These are phyloP conservation scores for Nothoprocta pentlandii DNA, from an alignment of 2,113 vertebrate species.

Conservation along the genomic window DNA sequence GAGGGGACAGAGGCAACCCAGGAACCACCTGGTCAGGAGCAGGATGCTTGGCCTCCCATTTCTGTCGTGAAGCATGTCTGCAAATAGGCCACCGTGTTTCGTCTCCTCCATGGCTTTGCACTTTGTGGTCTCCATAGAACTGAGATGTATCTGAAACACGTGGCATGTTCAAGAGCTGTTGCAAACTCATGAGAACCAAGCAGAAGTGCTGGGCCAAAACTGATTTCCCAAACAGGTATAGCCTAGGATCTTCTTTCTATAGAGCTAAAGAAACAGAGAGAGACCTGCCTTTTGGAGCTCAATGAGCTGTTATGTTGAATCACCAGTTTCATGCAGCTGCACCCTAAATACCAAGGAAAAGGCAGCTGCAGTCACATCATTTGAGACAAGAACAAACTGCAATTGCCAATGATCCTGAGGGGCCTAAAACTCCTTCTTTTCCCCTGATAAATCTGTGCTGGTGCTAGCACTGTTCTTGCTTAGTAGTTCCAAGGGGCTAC, in stretches of 20 bases:
- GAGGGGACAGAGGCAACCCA: neutral
- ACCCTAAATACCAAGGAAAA: neutral
- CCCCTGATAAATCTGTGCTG: neutral
- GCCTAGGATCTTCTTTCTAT: neutral
- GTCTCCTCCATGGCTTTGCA: neutral
- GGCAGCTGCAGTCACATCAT: neutral
- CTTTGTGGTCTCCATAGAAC: neutral
- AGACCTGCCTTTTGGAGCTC: neutral
- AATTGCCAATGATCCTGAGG: neutral
- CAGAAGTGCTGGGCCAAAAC: neutral
- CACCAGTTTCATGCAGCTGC: neutral
- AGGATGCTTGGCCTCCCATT: neutral
- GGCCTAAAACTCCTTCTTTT: neutral
- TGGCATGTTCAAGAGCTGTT: neutral
- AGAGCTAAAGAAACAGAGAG: fast-evolving
- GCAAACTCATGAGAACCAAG: neutral
- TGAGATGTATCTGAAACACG: neutral
- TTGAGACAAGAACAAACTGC: neutral
- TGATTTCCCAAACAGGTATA: neutral
- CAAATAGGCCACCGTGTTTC: neutral
- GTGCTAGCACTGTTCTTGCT: neutral
- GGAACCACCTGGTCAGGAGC: neutral
- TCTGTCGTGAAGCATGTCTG: neutral
- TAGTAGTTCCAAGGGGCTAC: neutral
- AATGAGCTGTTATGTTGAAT: neutral